Conservation (phyloP, 2,113 vertebrate genomes). For the Phylloscopus trochilus region DNA sequence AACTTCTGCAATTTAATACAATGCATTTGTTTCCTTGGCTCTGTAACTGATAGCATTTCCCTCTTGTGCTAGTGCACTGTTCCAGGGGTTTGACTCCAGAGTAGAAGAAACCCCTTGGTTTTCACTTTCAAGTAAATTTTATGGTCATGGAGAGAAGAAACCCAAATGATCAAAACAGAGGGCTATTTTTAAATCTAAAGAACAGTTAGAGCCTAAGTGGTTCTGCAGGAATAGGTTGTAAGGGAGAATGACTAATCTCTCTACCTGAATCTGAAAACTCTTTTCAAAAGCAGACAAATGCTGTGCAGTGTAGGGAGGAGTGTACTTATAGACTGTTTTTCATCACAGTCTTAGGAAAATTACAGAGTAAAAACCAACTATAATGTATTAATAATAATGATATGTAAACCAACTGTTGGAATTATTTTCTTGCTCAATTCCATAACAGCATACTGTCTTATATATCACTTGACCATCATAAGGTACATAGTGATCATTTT, state of each 20-base stretch:
- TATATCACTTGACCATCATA: background rate
- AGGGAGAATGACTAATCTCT: background rate
- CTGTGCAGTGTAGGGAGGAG: background rate
- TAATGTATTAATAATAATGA: background rate
- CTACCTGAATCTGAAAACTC: background rate
- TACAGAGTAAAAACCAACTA: background rate
- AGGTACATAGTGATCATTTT: background rate
- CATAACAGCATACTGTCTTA: background rate
- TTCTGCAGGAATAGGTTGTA: background rate
- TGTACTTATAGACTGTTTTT: background rate
- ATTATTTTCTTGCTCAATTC: background rate
- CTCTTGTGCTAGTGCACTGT: background rate
- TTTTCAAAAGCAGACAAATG: background rate
- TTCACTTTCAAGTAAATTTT: background rate
- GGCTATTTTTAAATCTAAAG: background rate
- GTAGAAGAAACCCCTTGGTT: background rate
- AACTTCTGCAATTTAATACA: background rate
- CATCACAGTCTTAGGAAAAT: background rate
- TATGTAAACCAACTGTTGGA: background rate
- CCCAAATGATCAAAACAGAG: slow-evolving; percentile 2
- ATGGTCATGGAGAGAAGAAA: background rate
- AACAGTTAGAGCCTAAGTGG: background rate
- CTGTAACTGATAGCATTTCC: background rate
- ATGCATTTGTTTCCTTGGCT: background rate
- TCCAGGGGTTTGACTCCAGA: background rate